Percentiles rank a stretch among this genome's conserved stretches.
These are phyloP conservation scores for Oscarella lobularis DNA, from an alignment of 37 sponge, comb jelly and placozoan species.

Conservation along the genomic window DNA sequence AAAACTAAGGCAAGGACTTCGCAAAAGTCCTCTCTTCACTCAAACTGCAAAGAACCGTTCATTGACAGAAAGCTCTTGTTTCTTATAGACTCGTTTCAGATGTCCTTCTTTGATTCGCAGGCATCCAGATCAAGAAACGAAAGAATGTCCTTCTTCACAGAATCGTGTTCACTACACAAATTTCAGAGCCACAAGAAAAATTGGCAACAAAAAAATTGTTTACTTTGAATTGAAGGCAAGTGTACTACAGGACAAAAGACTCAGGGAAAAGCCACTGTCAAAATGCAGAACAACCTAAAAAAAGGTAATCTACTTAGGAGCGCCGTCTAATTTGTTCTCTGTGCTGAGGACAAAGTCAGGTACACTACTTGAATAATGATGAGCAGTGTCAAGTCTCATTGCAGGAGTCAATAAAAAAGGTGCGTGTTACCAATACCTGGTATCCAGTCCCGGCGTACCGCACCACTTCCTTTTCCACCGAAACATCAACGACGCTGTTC, in stretches of 20 bases:
- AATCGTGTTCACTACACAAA: neutral
- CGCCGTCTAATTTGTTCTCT: too few relatives aligned
- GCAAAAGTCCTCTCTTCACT: too few relatives aligned
- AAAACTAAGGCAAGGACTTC: too few relatives aligned
- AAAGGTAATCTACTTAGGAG: too few relatives aligned
- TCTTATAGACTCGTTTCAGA: too few relatives aligned
- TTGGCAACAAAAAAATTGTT: neutral
- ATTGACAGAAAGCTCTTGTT: too few relatives aligned
- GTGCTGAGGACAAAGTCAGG: too few relatives aligned
- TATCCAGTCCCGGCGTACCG: neutral
- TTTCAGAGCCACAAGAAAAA: neutral
- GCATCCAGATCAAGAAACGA: neutral
- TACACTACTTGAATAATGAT: too few relatives aligned
- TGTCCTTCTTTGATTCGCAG: too few relatives aligned
- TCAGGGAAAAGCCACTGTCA: neutral
- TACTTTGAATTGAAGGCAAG: neutral
- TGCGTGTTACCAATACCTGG: neutral
- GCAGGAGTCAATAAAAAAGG: neutral
- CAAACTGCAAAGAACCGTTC: too few relatives aligned
- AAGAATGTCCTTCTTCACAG: neutral
- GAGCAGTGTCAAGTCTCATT: neutral
- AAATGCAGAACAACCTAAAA: neutral
- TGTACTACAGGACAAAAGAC: neutral
- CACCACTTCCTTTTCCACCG: neutral
- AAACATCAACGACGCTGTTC: neutral